phyloP scores from a whole-genome alignment of 2,797 vertebrate genomes.

The Gymnothorax javanicus region DNA sequence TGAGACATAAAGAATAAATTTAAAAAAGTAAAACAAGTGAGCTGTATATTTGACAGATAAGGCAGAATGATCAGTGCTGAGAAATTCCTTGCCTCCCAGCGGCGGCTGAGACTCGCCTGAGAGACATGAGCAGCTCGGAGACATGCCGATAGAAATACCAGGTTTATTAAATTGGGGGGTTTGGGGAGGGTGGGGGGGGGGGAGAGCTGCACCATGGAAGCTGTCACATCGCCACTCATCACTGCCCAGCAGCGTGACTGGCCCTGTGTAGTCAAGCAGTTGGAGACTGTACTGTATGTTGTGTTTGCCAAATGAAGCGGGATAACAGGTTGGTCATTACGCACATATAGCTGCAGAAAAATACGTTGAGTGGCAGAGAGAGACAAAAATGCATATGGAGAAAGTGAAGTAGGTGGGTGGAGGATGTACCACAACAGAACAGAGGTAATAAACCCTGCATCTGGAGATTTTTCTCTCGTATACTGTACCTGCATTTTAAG shows the following conservation, averaged over 20 bases:
- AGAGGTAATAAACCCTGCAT: too few species aligned
- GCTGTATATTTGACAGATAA: not conserved
- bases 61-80: not conserved
- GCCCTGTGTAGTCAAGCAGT: not conserved
- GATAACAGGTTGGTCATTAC: not conserved
- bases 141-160: not conserved
- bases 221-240: not conserved
- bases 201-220: not conserved
- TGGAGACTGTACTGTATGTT: not conserved
- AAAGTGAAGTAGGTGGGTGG: not conserved
- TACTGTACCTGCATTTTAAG: too few species aligned
- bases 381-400: slow-evolving; percentile 20
- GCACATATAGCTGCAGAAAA: not conserved
- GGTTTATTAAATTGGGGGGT: not conserved
- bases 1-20: not conserved
- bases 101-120: not conserved
- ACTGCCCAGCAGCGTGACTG: not conserved
- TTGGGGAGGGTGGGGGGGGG: not conserved
- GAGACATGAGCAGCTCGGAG: not conserved
- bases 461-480: too few species aligned
- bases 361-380: not conserved
- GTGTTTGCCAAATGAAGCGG: slow-evolving; percentile 4
- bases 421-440: not conserved
- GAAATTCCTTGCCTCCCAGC: not conserved
- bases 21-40: not conserved